Percentiles rank a stretch among this genome's conserved stretches.
Conservation (phyloP, 2,113 vertebrate genomes). For the Anas platyrhynchos region DNA sequence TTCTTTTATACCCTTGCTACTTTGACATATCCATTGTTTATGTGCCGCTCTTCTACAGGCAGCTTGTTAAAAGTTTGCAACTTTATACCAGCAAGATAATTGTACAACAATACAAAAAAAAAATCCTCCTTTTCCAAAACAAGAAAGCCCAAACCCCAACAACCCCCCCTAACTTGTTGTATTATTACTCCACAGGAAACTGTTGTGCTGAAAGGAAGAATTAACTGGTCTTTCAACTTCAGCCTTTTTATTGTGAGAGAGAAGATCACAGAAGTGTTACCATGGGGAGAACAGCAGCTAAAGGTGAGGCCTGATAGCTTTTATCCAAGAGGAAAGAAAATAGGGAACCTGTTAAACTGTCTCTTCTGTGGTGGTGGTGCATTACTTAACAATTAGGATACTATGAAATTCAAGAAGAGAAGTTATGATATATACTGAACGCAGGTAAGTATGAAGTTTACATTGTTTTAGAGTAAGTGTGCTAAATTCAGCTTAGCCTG, state of each 20-base stretch:
- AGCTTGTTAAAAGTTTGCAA: neutral
- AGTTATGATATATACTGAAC: neutral
- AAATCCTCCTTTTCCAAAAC: neutral
- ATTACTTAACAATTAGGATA: neutral
- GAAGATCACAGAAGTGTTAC: constrained; percentile 57
- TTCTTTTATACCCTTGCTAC: neutral
- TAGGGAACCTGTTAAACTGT: neutral
- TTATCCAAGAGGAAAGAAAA: constrained; percentile 34
- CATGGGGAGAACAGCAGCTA: constrained; percentile 70
- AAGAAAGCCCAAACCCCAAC: neutral
- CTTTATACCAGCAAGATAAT: constrained; percentile 7
- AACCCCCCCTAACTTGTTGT: constrained; percentile 55
- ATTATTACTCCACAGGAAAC: constrained; percentile 65
- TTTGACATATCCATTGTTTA: neutral
- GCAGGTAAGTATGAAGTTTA: neutral
- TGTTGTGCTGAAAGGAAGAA: constrained; percentile 64
- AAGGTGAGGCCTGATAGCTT: constrained; percentile 72
- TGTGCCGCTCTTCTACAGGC: neutral
- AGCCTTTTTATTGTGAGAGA: constrained; percentile 69
- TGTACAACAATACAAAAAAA: neutral
- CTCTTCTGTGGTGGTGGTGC: neutral
- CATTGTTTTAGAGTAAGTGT: neutral
- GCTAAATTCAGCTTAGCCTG: neutral
- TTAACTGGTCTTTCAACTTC: constrained; percentile 69
- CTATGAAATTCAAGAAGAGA: neutral